Base-by-base conservation (phyloP, 2,113 vertebrate species). In the Barnardius zonarius region DNA sequence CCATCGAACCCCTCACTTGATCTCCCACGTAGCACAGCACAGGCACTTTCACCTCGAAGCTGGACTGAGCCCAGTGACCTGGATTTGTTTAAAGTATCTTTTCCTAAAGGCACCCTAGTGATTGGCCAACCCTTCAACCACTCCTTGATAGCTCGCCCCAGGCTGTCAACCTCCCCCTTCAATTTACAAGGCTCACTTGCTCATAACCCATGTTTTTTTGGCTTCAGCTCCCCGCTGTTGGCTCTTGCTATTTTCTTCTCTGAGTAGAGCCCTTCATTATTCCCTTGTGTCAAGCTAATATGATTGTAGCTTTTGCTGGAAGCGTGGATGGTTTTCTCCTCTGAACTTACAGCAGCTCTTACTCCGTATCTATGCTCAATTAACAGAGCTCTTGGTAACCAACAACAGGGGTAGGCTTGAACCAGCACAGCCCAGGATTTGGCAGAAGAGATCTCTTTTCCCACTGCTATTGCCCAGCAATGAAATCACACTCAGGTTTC, bases 121-220 rank as follows among this genome's bases (percentile, higher is more conserved):
- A 82, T 22, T 57, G 83, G 81, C 81, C 81, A 93, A 62, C 43
- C 25, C 30, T 86, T 86, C 31, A 78, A 86, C 83, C 66, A 64
- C 57, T 92, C 23, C 52, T 89, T 91, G 73, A 86, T 51, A 72
- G 64, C 93, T 75, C 0, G 5, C 83, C 73, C 27, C 68, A 35
- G 88, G 92, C 80, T 91, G 88, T 91, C 92, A 89, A 68, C 59
- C 44, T 82, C 69, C 73, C 39, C 66, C 35, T 95, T 82, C 91
- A 55, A 79, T 95, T 95, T 89, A 91, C 73, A 92, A 91, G 89
- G 61, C 74, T 93, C 88, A 48, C 83, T 95, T 93, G 73, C 92
- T 88, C 8, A 2, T 93, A 86, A 94, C 91, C 64, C 83, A 37
- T 1, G 16, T 1, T 14, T 81, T 85, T 81, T 90, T 94, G 55